These are phyloP conservation scores for Adelognathus sp. DNA, from an alignment of 2,888 invertebrate species.

Conservation along the genomic window DNA sequence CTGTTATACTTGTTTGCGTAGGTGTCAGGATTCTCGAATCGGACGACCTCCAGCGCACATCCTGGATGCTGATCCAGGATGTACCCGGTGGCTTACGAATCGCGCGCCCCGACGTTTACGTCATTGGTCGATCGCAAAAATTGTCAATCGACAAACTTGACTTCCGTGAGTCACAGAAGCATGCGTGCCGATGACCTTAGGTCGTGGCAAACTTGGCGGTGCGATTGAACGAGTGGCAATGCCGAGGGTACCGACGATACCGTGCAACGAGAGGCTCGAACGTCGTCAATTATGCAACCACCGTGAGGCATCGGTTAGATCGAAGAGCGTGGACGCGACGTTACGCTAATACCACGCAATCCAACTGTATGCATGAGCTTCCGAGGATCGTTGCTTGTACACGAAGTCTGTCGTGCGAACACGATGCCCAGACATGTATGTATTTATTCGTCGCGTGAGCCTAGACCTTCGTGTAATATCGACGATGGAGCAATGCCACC, in stretches of 20 bases:
- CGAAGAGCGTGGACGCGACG: slow-evolving; percentile 37
- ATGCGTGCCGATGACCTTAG: slow-evolving; percentile 30
- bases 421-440: slow-evolving; percentile 14
- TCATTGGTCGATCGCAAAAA: neutral
- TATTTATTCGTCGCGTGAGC: slow-evolving; percentile 50
- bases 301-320: slow-evolving; percentile 47
- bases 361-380: slow-evolving; percentile 48
- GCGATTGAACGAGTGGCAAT: too few species aligned
- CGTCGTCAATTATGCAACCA: slow-evolving; percentile 55
- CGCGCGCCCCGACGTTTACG: neutral
- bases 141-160: neutral
- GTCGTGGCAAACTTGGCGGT: slow-evolving; percentile 13
- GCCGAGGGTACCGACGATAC: too few species aligned
- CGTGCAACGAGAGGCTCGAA: neutral
- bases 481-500: slow-evolving; percentile 45
- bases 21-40: slow-evolving; percentile 41
- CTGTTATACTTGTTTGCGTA: slow-evolving; percentile 46
- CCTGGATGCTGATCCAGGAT: slow-evolving; percentile 31
- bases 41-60: slow-evolving; percentile 49
- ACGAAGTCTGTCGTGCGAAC: neutral
- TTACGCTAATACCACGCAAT: slow-evolving; percentile 50
- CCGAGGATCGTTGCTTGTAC: slow-evolving; percentile 36
- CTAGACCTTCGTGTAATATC: slow-evolving; percentile 54
- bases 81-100: neutral
- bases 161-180: neutral